These are phyloP conservation scores for Dendrolimus pini DNA, from an alignment of 2,888 invertebrate genomes.

Conservation along the genomic window DNA sequence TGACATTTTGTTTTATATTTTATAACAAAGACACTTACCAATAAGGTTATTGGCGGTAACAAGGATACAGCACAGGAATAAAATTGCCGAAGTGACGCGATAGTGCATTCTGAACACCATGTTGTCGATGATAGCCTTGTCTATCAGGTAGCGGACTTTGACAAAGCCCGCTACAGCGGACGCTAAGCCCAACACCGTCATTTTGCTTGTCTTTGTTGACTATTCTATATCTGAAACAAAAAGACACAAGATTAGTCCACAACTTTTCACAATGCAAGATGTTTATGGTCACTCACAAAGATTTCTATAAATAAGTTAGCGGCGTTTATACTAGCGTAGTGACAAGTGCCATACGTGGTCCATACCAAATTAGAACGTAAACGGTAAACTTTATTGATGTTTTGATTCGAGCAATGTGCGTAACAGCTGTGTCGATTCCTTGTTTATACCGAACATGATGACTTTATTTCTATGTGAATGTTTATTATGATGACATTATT, in stretches of 20 bases:
- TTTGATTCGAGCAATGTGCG: conserved; percentile 51
- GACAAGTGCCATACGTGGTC: conserved; percentile 57
- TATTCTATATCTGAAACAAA: conserved; percentile 40
- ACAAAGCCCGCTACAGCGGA: conserved; percentile 94
- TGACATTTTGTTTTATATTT: no score
- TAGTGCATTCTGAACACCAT: conserved; percentile 94
- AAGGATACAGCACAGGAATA: conserved; percentile 91
- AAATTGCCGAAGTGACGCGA: conserved; percentile 89
- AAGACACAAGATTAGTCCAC: conserved; percentile 9
- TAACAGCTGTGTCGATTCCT: conserved; percentile 43
- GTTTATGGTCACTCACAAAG: neutral
- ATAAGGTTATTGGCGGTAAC: conserved; percentile 93
- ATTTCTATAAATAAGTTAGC: conserved; percentile 47
- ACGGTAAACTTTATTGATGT: conserved; percentile 56
- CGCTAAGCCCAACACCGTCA: conserved; percentile 90
- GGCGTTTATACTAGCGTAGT: conserved; percentile 29
- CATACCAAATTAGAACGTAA: conserved; percentile 60
- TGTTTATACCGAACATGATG: conserved; percentile 25
- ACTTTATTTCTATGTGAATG: conserved; percentile 33
- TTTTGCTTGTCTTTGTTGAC: conserved; percentile 55
- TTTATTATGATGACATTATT: conserved; percentile 26
- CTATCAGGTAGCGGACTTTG: conserved; percentile 91
- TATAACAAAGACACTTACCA: conserved; percentile 76
- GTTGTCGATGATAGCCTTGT: conserved; percentile 93
- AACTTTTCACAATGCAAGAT: conserved; percentile 1